Conservation (phyloP, 2,113 vertebrate species). For the Pelodiscus sinensis region DNA sequence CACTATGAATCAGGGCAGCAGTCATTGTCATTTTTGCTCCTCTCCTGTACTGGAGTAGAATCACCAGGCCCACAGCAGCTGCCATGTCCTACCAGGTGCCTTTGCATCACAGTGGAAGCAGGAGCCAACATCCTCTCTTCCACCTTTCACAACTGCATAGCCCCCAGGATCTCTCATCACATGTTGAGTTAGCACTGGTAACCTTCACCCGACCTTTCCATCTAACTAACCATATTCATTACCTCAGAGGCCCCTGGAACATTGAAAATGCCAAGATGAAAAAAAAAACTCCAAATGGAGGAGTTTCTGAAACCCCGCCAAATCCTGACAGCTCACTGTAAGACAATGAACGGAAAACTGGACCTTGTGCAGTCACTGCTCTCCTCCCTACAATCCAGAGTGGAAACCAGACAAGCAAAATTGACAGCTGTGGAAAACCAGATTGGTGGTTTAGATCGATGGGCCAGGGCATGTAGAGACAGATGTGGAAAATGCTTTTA, state of each 20-base stretch:
- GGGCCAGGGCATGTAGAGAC: slow-evolving; percentile 47
- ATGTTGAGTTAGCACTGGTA: slow-evolving; percentile 21
- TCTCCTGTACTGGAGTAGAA: neutral
- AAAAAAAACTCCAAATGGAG: slow-evolving; percentile 43
- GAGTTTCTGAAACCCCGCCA: slow-evolving; percentile 41
- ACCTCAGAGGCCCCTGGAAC: slow-evolving; percentile 25
- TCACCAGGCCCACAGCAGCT: fast-evolving
- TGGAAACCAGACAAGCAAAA: slow-evolving; percentile 42
- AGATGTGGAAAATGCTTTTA: slow-evolving; percentile 67
- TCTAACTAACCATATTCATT: slow-evolving; percentile 48
- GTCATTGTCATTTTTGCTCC: neutral
- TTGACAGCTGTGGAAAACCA: slow-evolving; percentile 65
- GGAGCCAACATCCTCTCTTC: neutral
- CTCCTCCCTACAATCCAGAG: slow-evolving; percentile 39
- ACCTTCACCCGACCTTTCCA: slow-evolving; percentile 61
- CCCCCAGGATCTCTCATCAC: neutral
- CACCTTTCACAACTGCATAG: neutral
- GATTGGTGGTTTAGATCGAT: slow-evolving; percentile 59
- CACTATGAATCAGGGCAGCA: neutral
- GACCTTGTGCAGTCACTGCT: slow-evolving; percentile 25
- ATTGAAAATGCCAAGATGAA: slow-evolving; percentile 57
- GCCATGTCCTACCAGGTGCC: neutral
- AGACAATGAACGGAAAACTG: slow-evolving; percentile 60
- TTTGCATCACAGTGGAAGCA: neutral
- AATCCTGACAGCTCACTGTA: slow-evolving; percentile 48